Evolutionary conservation across 1,140 invertebrate species (phyloP).

Genomic region (Drosophila bifasciata): DNA sequence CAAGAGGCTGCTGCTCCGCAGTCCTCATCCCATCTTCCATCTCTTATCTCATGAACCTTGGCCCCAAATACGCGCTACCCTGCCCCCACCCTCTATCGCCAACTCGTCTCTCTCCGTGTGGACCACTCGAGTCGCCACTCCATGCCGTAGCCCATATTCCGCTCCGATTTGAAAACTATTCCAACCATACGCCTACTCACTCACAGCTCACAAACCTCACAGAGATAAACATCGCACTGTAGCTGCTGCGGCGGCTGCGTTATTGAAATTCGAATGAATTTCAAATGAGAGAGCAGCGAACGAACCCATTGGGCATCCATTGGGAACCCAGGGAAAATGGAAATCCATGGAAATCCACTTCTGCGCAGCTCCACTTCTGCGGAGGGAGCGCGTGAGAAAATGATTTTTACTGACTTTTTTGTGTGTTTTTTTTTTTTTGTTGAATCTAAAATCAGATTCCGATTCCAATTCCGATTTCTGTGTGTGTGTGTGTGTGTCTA

Average conservation of each 20-base stretch:
- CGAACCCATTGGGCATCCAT: slow-evolving; percentile 22
- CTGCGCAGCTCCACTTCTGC: slow-evolving; percentile 8
- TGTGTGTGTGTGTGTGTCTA: slow-evolving; percentile 29
- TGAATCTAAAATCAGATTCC: not conserved
- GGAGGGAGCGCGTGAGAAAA: slow-evolving; percentile 7
- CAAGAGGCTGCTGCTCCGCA: slow-evolving; percentile 39
- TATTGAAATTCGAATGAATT: slow-evolving; percentile 49
- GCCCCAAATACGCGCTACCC: slow-evolving; percentile 46
- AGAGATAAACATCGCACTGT: slow-evolving; percentile 77
- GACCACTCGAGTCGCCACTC: slow-evolving; percentile 62
- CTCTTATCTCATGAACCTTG: slow-evolving; percentile 73
- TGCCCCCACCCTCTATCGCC: not conserved
- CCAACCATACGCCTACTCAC: slow-evolving; percentile 72
- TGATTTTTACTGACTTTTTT: too few relatives aligned
- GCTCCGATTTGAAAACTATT: slow-evolving; percentile 26
- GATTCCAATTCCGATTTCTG: slow-evolving; percentile 13
- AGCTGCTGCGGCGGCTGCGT: slow-evolving; percentile 58
- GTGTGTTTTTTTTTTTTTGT: slow-evolving; percentile 13
- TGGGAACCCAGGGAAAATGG: slow-evolving; percentile 45
- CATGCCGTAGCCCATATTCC: not conserved
- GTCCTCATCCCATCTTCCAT: slow-evolving; percentile 18
- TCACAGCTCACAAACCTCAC: slow-evolving; percentile 24
- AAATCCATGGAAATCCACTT: too few relatives aligned
- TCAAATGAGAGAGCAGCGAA: slow-evolving; percentile 65
- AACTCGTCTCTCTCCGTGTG: slow-evolving; percentile 51